Evolutionary conservation across 2,113 vertebrate genomes (phyloP), one percentile per base, ranked within the genome.

Genomic region (Paralichthys olivaceus): DNA sequence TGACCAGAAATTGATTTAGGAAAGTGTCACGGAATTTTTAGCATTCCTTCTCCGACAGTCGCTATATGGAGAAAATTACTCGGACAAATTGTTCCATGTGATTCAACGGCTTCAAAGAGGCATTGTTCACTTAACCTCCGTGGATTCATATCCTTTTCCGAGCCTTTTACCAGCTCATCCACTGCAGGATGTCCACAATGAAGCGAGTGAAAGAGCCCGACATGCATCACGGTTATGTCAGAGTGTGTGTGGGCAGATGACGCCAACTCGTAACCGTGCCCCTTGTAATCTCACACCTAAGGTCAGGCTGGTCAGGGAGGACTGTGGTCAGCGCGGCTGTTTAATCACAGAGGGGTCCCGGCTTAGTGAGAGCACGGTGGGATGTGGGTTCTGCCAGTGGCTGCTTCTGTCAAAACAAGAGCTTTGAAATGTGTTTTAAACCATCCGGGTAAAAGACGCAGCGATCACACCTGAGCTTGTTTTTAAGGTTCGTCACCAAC

Each of bases 381-480:
- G 85, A 79, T 82, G 87, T 85, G 84, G 87, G 40, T 70, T 75
- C 68, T 82, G 84, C 74, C 66, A 55, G 63, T 5, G 37, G 72
- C 72, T 77, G 23, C 55, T 20, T 28, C 54, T 74, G 60, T 77
- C 68, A 59, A 73, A 86, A 83, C 77, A 40, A 70, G 22, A 19
- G 26, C 26, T 28, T 6, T 58, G 22, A 61, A 74, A 72, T 28
- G 64, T 59, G 63, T 78, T 26, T 83, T 62, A 77, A 57, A 54
- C 54, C 43, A 28, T 5, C 17, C 1, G 49, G 17, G 20, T 51
- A n/a, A 19, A 13, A 40, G 37, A 40, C 3, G 37, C 37, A 4
- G 37, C 3, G 37, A 40, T 12, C 11, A 40, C 12, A 40, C 37
- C 12, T 14, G 25, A 65, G 60, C 17, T 37, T 37, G 22, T 4